Evolutionary conservation across 1,140 invertebrate genomes (phyloP), one percentile per base, ranked within the genome.

Genomic region (Brachionus rubens): DNA sequence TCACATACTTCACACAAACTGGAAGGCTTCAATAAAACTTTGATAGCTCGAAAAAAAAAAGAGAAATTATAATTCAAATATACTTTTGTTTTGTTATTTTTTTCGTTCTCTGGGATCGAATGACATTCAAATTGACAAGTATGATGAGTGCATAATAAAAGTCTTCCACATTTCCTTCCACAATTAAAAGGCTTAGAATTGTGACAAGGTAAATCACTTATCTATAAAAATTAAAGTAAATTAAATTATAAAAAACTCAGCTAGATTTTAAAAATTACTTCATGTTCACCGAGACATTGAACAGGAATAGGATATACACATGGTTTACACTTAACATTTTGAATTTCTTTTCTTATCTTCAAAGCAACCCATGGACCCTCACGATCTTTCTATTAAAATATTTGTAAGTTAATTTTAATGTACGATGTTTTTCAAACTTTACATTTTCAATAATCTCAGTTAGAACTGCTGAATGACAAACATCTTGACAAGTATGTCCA

Each of bases 251-350:
- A 41, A 24, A 36, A 26, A 36, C 10, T 62, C 7, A 36, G 9
- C 33, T 36, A 19, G 36, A 26, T 43, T 30, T 28, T 50, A 41
- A 12, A 24, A 43, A 43, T 65, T 80, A 85, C 85, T 78, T 94
- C 92, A 82, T 96, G 93, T 41, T 88, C 88, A 0, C 93, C 92
- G 77, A 91, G 87, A 83, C 93, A 96, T 2, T 88, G 88, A 0
- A 92, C 87, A 54, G 87, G 83, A 0, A 94, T 87, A 2, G 88
- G 89, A 6, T 90, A 87, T 48, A 86, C 83, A 79, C 88, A 89
- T 3, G 87, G 87, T 72, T 77, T 85, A 52, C 83, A 86, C 79
- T 80, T 89, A 88, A 33, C 89, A 86, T 80, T 92, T 88, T 80
- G 89, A 16, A 33, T 70, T 70, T 70, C 85, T 79, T 85, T 82